Conservation (phyloP, 2,888 invertebrate genomes). For the Phragmatobia fuliginosa region DNA sequence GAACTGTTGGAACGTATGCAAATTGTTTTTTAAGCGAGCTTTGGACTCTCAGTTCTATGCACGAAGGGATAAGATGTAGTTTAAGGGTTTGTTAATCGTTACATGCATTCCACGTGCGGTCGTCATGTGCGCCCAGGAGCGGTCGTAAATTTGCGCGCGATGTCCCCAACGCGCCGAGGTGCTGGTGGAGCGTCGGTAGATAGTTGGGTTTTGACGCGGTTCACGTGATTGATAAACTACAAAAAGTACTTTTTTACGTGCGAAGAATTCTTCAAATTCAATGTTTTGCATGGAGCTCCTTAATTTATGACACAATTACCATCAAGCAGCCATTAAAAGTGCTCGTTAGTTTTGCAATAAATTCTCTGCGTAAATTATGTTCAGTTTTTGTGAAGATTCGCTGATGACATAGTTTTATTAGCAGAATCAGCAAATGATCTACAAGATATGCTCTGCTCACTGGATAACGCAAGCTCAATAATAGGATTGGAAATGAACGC, state of each 20-base stretch:
- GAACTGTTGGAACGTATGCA: slow-evolving; percentile 53
- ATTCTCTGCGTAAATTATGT: slow-evolving; percentile 18
- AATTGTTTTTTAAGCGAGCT: slow-evolving; percentile 48
- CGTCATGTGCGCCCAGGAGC: slow-evolving; percentile 44
- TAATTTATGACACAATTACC: slow-evolving; percentile 20
- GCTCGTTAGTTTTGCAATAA: slow-evolving; percentile 21
- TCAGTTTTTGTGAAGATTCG: slow-evolving; percentile 8
- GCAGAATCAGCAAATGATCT: too few species aligned
- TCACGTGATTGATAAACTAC: slow-evolving; percentile 23
- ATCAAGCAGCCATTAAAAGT: slow-evolving; percentile 19
- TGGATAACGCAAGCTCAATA: too few species aligned
- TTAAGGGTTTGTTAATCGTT: slow-evolving; percentile 21
- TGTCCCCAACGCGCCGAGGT: slow-evolving; percentile 3
- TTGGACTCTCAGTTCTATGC: not conserved
- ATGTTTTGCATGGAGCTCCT: slow-evolving; percentile 20
- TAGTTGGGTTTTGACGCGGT: not conserved
- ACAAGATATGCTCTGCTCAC: too few species aligned
- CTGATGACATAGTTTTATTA: too few species aligned
- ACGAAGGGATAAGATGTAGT: not conserved
- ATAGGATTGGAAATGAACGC: too few species aligned
- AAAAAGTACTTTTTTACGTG: slow-evolving; percentile 17
- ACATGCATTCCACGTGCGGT: slow-evolving; percentile 18
- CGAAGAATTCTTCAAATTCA: slow-evolving; percentile 3
- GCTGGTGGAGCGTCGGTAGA: not conserved
- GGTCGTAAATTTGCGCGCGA: slow-evolving; percentile 46